Conservation (phyloP, 1,140 invertebrate genomes). For the Pararge aegeria region DNA sequence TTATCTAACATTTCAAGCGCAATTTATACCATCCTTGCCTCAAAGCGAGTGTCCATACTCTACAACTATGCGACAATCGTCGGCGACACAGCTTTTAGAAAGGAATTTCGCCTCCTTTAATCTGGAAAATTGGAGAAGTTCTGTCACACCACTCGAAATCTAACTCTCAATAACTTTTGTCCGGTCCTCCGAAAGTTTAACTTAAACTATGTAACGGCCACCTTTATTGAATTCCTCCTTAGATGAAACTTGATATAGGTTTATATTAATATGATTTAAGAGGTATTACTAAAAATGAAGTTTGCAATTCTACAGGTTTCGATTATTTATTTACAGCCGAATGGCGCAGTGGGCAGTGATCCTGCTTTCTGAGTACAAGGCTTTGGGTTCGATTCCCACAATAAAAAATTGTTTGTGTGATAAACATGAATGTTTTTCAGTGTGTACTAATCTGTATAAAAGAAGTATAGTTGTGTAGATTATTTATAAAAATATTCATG, state of each 20-base stretch:
- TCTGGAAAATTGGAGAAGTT: constrained; percentile 8
- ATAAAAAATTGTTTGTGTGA: too few relatives aligned
- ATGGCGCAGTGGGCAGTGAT: too few relatives aligned
- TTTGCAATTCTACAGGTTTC: too few relatives aligned
- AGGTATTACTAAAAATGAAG: too few relatives aligned
- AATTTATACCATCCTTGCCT: neutral
- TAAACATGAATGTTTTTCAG: too few relatives aligned
- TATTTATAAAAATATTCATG: too few relatives aligned
- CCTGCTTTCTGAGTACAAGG: too few relatives aligned
- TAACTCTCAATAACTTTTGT: constrained; percentile 5
- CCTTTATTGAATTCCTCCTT: neutral
- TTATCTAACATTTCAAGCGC: neutral
- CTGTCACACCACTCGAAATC: constrained; percentile 3
- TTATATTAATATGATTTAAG: neutral
- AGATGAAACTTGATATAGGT: neutral
- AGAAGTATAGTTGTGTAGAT: too few relatives aligned
- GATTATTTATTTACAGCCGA: too few relatives aligned
- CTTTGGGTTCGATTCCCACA: too few relatives aligned
- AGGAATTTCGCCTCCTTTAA: constrained; percentile 8
- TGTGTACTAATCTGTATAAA: too few relatives aligned
- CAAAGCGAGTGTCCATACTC: constrained; percentile 1
- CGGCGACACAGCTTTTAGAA: neutral
- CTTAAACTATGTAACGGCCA: neutral
- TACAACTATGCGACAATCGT: constrained; percentile 1
- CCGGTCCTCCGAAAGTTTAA: neutral